Evolutionary conservation across 2,888 invertebrate species (phyloP), one percentile per base, ranked within the genome.

Genomic region (Frankliniella intonsa): DNA sequence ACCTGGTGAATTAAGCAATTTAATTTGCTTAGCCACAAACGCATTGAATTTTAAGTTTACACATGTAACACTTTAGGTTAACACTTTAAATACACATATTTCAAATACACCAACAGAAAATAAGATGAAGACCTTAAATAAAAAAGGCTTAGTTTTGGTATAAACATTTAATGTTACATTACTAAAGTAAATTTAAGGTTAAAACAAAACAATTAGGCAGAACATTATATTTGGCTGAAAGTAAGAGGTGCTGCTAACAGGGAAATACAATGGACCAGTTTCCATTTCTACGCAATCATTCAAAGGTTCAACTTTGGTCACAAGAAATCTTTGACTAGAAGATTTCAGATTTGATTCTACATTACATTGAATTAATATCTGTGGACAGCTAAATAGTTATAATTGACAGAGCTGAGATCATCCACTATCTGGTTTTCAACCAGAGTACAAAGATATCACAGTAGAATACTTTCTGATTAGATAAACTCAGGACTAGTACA

Each of bases 351-450:
- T n/a, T 22, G 11, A 69, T 22, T 22, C 69, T 22, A 69, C 9
- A 22, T 69, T 22, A 69, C 69, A 69, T 11, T 69, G 17, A 5
- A 10, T 22, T 25, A 76, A 25, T 1, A 22, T 25, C 8, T 76
- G 69, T 25, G n/a, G n/a, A 76, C 22, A 25, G 25, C 25, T 25
- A 25, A 25, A 38, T 38, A 38, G 38, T 8, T 76, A 8, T 25
- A 76, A 76, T 76, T 76, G 69, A 22, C 69, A 76, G 69, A 76
- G 22, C 69, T 76, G 25, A 76, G 69, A 76, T 25, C 69, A 76
- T 76, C 69, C 69, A 76, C 69, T 12, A 25, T 76, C 69, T 22
- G 69, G 25, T 76, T 25, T 76, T 25, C 69, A 76, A 12, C 69
- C 69, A 22, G 25, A 76, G 25, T 25, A 76, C 25, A 76, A 22